phyloP scores from a whole-genome alignment of 2,113 vertebrate genomes.

The Chunga burmeisteri region DNA sequence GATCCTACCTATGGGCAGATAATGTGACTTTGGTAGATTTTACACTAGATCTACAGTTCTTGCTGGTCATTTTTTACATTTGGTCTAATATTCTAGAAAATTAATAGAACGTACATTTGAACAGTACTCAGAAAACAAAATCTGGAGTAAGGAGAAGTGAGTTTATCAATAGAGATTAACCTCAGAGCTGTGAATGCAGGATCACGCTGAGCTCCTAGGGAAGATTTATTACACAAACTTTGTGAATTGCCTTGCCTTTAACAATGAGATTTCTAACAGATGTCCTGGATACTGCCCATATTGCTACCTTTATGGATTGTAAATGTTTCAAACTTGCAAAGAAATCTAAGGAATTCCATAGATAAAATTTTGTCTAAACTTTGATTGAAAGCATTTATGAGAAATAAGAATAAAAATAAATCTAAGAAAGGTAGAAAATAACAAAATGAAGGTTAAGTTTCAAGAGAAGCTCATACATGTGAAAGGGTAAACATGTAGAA shows the following conservation, averaged over 20 bases:
- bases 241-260: not conserved
- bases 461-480: not conserved
- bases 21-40: not conserved
- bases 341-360: not conserved
- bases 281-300: not conserved
- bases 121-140: not conserved
- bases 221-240: not conserved
- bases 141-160: not conserved
- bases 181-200: not conserved
- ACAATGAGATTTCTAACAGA: not conserved
- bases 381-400: not conserved
- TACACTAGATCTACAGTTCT: not conserved
- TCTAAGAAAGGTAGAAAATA: not conserved
- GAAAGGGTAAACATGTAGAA: not conserved
- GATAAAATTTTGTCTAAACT: not conserved
- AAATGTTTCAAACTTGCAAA: not conserved
- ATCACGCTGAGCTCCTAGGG: not conserved
- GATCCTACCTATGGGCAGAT: not conserved
- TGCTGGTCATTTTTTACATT: not conserved
- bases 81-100: not conserved
- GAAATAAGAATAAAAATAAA: not conserved
- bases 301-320: not conserved
- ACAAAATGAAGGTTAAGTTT: not conserved
- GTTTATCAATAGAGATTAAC: not conserved
- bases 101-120: not conserved